phyloP scores from a whole-genome alignment of 2,113 vertebrate genomes.

The Pterocles gutturalis region DNA sequence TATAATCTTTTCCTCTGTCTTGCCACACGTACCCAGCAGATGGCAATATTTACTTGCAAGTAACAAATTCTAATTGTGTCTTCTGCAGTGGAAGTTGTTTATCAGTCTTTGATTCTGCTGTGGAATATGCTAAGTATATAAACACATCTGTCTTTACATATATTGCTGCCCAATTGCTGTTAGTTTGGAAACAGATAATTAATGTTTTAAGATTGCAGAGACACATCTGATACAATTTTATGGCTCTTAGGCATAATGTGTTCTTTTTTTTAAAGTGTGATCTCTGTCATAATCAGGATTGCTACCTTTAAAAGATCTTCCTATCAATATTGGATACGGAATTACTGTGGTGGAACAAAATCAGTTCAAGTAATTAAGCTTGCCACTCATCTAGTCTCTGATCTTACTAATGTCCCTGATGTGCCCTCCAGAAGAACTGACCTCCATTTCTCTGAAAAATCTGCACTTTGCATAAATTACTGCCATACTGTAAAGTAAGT shows the following conservation, averaged over 20 bases:
- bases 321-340: background rate
- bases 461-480: background rate
- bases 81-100: background rate
- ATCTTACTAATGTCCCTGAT: background rate
- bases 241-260: background rate
- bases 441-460: background rate
- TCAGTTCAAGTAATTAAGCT: background rate
- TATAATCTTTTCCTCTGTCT: background rate
- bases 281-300: background rate
- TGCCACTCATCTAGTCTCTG: background rate
- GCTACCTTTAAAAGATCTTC: background rate
- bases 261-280: background rate
- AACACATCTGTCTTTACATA: background rate
- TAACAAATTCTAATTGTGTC: background rate
- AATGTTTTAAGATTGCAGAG: background rate
- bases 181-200: background rate
- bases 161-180: background rate
- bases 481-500: background rate
- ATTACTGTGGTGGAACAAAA: background rate
- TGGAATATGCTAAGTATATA: background rate
- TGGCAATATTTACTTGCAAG: constrained; percentile 3
- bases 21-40: background rate
- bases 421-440: background rate
- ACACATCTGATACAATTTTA: background rate
- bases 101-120: background rate